Conservation (phyloP, 2,113 vertebrate genomes). For the Todiramphus saurophagus region DNA sequence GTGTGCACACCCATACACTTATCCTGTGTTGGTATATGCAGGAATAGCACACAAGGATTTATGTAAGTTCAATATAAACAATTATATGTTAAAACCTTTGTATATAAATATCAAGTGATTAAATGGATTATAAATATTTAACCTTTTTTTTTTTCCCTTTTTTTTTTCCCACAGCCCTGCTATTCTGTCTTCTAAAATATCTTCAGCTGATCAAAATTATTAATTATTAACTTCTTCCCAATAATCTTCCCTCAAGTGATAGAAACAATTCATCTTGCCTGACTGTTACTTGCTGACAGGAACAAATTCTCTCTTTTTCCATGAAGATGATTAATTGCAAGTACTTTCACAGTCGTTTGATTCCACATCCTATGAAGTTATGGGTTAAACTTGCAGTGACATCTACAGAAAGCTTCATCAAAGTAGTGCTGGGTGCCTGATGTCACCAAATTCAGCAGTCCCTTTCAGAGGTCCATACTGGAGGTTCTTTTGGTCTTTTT, state of each 20-base stretch:
- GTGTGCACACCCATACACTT: neutral
- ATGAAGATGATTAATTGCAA: neutral
- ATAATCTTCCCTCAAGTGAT: neutral
- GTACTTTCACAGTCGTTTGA: neutral
- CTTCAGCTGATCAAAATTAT: neutral
- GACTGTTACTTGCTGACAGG: neutral
- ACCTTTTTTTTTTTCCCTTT: neutral
- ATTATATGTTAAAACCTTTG: no score
- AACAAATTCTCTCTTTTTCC: neutral
- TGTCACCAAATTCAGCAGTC: neutral
- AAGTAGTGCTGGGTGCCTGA: neutral
- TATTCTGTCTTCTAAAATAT: neutral
- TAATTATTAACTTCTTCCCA: neutral
- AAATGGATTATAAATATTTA: no score
- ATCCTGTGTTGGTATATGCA: neutral
- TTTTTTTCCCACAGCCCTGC: neutral
- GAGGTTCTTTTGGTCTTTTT: neutral
- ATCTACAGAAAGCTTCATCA: neutral
- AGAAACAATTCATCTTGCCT: neutral
- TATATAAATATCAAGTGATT: no score
- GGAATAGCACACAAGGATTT: neutral
- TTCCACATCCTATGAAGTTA: neutral
- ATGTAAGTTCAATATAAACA: neutral
- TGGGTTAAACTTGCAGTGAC: neutral
- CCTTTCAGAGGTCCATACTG: neutral